phyloP scores from a whole-genome alignment of 1,140 invertebrate species.

The Caenorhabditis tropicalis region DNA sequence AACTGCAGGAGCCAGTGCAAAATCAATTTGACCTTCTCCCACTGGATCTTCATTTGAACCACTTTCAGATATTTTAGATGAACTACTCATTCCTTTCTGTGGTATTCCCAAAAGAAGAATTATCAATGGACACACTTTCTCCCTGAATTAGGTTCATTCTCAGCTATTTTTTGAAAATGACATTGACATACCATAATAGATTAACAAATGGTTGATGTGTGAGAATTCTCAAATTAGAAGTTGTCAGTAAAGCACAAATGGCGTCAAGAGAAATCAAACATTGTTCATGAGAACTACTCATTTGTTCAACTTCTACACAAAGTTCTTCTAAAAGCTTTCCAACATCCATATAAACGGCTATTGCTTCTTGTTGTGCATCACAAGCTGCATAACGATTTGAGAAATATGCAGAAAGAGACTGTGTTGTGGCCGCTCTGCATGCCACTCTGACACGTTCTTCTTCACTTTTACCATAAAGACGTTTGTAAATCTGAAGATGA shows the following conservation, averaged over 20 bases:
- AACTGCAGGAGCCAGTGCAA: constrained; percentile 48
- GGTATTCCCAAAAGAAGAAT: constrained; percentile 52
- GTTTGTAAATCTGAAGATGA: constrained; percentile 52
- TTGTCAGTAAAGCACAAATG: constrained; percentile 35
- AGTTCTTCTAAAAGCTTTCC: constrained; percentile 45
- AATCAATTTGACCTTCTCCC: constrained; percentile 52
- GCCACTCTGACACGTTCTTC: constrained; percentile 49
- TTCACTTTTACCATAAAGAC: constrained; percentile 22
- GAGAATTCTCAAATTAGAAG: constrained; percentile 36
- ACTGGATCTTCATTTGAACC: constrained; percentile 47
- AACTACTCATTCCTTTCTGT: constrained; percentile 37
- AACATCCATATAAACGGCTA: constrained; percentile 51
- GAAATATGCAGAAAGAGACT: constrained; percentile 49
- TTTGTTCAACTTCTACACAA: constrained; percentile 43
- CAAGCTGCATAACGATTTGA: constrained; percentile 43
- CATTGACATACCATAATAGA: constrained; percentile 43
- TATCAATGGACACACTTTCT: constrained; percentile 53
- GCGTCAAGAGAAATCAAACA: constrained; percentile 46
- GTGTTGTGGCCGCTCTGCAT: constrained; percentile 46
- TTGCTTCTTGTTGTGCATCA: constrained; percentile 48
- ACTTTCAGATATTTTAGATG: neutral
- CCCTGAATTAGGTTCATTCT: constrained; percentile 27
- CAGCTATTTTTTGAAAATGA: neutral
- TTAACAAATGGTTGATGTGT: constrained; percentile 50
- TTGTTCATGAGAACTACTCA: constrained; percentile 50